A percentile compares a stretch with the other conserved stretches of the same genome.
Conservation (phyloP, 2,888 invertebrate genomes). For the Philonicus albiceps region DNA sequence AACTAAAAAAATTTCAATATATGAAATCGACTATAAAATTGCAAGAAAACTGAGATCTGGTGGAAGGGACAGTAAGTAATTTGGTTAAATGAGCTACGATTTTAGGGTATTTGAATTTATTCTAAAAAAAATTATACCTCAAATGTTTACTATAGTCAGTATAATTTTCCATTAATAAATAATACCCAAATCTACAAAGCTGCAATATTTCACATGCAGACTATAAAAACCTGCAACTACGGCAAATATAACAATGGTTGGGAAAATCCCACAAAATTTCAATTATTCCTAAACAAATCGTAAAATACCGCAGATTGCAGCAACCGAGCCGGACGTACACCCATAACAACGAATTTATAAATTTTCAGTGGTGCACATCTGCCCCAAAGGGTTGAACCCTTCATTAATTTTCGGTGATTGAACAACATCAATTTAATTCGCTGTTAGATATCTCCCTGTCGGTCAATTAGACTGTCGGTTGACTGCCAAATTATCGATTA, state of each 20-base stretch:
- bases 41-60: too few species aligned
- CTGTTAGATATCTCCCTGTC: neutral
- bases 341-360: neutral
- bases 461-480: slow-evolving; percentile 4
- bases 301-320: neutral
- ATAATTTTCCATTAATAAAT: too few species aligned
- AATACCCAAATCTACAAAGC: neutral
- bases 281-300: neutral
- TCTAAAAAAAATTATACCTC: too few species aligned
- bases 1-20: too few species aligned
- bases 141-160: too few species aligned
- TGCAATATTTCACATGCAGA: neutral
- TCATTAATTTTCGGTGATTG: slow-evolving; percentile 29
- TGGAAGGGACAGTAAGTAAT: too few species aligned
- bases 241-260: neutral
- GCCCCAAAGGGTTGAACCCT: slow-evolving; percentile 2
- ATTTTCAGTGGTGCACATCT: neutral
- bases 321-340: neutral
- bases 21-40: too few species aligned
- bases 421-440: neutral
- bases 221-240: neutral
- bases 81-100: too few species aligned
- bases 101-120: too few species aligned
- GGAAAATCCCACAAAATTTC: neutral
- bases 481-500: neutral